Base-by-base conservation (phyloP, 2,888 invertebrate genomes). In the Stenchaetothrips biformis region DNA sequence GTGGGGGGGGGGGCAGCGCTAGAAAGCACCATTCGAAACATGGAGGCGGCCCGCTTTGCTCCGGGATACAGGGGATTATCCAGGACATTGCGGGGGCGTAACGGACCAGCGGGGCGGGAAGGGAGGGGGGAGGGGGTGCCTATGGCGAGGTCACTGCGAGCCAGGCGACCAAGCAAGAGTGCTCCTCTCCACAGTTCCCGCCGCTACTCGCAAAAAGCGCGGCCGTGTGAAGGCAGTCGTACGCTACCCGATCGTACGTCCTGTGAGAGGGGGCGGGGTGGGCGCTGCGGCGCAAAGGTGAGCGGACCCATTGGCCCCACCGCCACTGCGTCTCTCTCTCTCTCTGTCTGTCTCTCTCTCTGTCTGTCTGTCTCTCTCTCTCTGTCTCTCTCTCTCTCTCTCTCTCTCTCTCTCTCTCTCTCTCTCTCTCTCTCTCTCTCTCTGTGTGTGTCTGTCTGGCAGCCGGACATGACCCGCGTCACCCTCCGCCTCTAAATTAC, bases 381-480 rank as follows among this genome's bases (percentile, higher is more conserved):
- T 53, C 53, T 16, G 2, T 53, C 6, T 53, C 53, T 16, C 53
- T 16, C 53, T 53, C 13, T 53, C 53, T 16, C 53, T 16, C 53
- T 53, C 16, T 16, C 53, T 53, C 53, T 16, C 16, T 16, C 53
- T 53, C 37, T 37, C 53, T 53, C 53, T 16, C 16, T 16, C 53
- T 53, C 53, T 16, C 53, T 16, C 67, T 21, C 7, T 4, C 21
- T 21, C 67, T 67, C 67, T 21, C 21, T 21, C 62, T 62, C 62
- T n/a, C 62, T 37, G 7, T n/a, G 7, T n/a, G 7, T 21, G 21
- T 6, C 67, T 2, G 53, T 53, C 16, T 37, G 37, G 13, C 67
- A 21, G 67, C 67, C 67, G 67, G 67, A 21, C 67, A 67, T 67
- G 67, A 67, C 67, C 67, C 67, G 67, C 21, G 67, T 67, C 67